phyloP scores from a whole-genome alignment of 2,797 vertebrate species.

The Somateria mollissima region DNA sequence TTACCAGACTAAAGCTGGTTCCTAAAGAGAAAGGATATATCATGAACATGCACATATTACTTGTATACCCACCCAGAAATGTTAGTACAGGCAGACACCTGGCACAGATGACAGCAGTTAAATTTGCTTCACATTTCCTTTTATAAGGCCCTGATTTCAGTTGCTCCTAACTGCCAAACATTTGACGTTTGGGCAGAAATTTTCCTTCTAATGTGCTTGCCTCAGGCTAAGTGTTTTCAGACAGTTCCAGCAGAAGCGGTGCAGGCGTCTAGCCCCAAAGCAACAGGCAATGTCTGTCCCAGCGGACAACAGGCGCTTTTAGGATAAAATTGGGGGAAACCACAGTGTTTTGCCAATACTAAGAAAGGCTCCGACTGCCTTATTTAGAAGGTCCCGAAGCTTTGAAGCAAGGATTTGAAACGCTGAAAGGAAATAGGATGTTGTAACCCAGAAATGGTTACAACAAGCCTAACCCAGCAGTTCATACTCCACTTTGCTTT shows the following conservation, averaged over 20 bases:
- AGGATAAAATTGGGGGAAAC: neutral
- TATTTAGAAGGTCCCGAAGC: neutral
- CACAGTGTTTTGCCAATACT: neutral
- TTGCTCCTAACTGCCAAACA: neutral
- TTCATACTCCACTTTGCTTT: neutral
- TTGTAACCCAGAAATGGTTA: neutral
- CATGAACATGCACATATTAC: neutral
- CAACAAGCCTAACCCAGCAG: neutral
- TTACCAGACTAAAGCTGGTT: slow-evolving; percentile 4
- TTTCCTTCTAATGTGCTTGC: neutral
- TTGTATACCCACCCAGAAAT: neutral
- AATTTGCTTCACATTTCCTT: neutral
- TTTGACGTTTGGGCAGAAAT: neutral
- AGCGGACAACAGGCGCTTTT: neutral
- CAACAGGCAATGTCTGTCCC: too few species aligned
- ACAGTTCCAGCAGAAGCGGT: neutral
- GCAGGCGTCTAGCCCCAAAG: neutral
- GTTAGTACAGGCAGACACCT: neutral
- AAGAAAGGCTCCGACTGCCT: neutral
- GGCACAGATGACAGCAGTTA: neutral
- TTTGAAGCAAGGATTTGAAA: neutral
- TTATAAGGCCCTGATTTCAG: slow-evolving; percentile 14
- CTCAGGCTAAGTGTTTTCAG: slow-evolving; percentile 25
- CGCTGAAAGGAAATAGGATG: neutral
- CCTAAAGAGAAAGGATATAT: slow-evolving; percentile 1